Conservation (phyloP, 2,888 invertebrate species). For the Saturnia pavonia region DNA sequence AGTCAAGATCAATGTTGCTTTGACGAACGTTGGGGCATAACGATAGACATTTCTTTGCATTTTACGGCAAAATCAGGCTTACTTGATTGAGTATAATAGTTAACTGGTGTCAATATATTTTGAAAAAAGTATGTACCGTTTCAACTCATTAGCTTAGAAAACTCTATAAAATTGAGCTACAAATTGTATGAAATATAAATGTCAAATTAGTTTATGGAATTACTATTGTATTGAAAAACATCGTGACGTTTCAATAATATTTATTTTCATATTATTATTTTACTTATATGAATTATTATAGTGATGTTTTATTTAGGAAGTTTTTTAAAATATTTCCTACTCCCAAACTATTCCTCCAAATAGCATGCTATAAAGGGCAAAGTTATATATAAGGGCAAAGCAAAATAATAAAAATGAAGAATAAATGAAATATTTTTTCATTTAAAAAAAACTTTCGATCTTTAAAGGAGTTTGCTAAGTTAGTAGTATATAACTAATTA, state of each 20-base stretch:
- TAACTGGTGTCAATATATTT: neutral
- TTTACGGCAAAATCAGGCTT: neutral
- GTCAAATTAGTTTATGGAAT: constrained; percentile 5
- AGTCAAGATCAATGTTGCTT: constrained; percentile 60
- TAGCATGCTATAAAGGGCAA: no score
- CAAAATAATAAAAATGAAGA: no score
- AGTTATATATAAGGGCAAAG: no score
- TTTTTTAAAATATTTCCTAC: no score
- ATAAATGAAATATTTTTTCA: neutral
- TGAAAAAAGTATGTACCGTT: no score
- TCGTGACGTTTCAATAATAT: constrained; percentile 33
- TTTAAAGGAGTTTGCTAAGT: neutral
- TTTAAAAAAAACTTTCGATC: neutral
- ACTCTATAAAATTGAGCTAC: neutral
- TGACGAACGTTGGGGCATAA: constrained; percentile 18
- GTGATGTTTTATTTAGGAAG: no score
- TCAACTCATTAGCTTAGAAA: no score
- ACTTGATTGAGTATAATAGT: neutral
- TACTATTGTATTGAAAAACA: constrained; percentile 34
- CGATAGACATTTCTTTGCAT: neutral
- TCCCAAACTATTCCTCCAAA: no score
- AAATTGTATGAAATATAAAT: neutral
- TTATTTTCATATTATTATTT: constrained; percentile 49
- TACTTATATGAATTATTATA: constrained; percentile 17
- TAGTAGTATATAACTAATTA: neutral